Percentiles rank a stretch among this genome's conserved stretches.
Conservation (phyloP, 2,888 invertebrate species). For the Tenthredo distinguenda region DNA sequence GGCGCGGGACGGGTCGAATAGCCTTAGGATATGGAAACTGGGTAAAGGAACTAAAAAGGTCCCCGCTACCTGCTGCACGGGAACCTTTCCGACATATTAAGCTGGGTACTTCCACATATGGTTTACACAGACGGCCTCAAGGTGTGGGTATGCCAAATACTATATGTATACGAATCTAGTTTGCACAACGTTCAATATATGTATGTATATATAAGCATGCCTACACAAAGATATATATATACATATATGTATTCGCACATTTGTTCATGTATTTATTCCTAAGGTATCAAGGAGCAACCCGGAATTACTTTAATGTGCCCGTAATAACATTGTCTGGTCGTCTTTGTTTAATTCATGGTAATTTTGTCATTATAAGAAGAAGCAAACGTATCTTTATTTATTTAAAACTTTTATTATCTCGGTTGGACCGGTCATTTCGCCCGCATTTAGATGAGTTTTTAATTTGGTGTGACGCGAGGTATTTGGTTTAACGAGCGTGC, state of each 20-base stretch:
- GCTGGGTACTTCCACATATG: constrained; percentile 14
- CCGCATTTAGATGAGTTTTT: constrained; percentile 70
- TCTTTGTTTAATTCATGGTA: constrained; percentile 65
- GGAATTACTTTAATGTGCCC: constrained; percentile 63
- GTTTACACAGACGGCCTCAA: background rate
- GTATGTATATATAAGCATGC: background rate
- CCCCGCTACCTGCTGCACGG: constrained; percentile 46
- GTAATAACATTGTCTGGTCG: constrained; percentile 64
- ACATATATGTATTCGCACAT: background rate
- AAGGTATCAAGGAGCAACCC: constrained; percentile 58
- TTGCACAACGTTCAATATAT: constrained; percentile 23
- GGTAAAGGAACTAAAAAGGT: constrained; percentile 25
- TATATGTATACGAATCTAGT: constrained; percentile 11
- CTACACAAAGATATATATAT: background rate
- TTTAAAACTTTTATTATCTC: constrained; percentile 65
- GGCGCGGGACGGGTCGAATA: constrained; percentile 48
- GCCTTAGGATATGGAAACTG: constrained; percentile 36
- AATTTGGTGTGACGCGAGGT: constrained; percentile 70
- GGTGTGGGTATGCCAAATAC: background rate
- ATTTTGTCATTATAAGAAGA: constrained; percentile 68
- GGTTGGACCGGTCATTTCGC: constrained; percentile 64
- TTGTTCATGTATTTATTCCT: constrained; percentile 33
- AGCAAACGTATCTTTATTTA: constrained; percentile 67
- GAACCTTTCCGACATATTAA: constrained; percentile 46
- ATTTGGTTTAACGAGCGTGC: constrained; percentile 69